phyloP scores from a whole-genome alignment of 1,140 invertebrate species.

The Drosophila rufa region DNA sequence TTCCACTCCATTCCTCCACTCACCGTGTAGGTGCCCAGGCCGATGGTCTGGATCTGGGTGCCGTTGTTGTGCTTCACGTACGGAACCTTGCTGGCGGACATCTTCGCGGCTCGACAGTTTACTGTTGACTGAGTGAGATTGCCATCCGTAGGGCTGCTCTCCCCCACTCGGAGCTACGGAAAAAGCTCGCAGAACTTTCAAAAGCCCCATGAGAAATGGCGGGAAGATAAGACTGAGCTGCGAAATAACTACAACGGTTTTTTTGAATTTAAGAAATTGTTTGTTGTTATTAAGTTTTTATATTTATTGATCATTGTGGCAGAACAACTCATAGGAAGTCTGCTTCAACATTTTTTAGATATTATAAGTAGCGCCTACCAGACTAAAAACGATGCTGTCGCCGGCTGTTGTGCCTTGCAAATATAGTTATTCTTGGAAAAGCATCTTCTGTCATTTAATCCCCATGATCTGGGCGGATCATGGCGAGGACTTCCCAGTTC shows the following conservation, averaged over 20 bases:
- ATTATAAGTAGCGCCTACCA: not conserved
- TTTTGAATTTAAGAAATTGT: not conserved
- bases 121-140: slow-evolving; percentile 11
- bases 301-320: not conserved
- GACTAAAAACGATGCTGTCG: not conserved
- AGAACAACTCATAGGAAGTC: not conserved
- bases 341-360: not conserved
- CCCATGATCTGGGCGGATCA: not conserved
- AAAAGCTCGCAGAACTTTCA: slow-evolving; percentile 47
- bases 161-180: not conserved
- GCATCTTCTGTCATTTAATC: slow-evolving; percentile 1
- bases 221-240: not conserved
- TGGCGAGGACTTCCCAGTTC: not conserved
- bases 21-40: slow-evolving; percentile 92
- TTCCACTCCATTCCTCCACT: too few species aligned
- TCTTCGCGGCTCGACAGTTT: slow-evolving; percentile 56
- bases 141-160: slow-evolving; percentile 14
- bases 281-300: too few species aligned
- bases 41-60: slow-evolving; percentile 88
- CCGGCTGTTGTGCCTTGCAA: slow-evolving; percentile 1
- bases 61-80: slow-evolving; percentile 88
- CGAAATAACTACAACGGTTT: not conserved
- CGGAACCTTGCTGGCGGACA: slow-evolving; percentile 69
- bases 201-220: slow-evolving; percentile 10
- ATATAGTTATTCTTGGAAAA: not conserved